Evolutionary conservation across 2,888 invertebrate genomes (phyloP), one percentile per base, ranked within the genome.

Genomic region (Torymus texanus): DNA sequence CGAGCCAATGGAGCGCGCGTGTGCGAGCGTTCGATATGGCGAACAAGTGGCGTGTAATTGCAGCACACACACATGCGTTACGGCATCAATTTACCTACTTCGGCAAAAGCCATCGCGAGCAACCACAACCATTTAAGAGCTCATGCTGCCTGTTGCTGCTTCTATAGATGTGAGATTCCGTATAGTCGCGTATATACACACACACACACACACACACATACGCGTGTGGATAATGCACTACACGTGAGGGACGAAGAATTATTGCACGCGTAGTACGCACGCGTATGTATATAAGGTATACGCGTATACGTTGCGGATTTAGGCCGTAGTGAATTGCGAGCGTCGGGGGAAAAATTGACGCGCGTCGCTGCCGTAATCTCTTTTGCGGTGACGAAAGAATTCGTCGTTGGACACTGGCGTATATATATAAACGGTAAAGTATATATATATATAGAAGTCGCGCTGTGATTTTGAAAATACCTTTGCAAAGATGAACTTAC

Each of bases 31-130:
- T 67, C 81, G 82, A 82, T 80, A 82, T 76, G 81, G 81, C 41
- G 73, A 79, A 82, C 86, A 86, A 87, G 83, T 84, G 85, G 82
- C 84, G 84, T 84, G 85, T 86, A 87, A 88, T 88, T 84, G 87
- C 85, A 83, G 82, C 84, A 83, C 56, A 51, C 21, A 10, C 58
- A 41, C 82, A 8, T 79, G 83, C 83, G 82, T 85, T 85, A 77
- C 81, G 83, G 82, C 85, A 85, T 86, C 85, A 84, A 87, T 87
- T 88, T 87, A 85, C 85, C 83, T 84, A 85, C 84, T 85, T 84
- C 66, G 85, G 51, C 61, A 50, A 50, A 53, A 5, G 16, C 51
- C 18, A 53, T 12, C 18, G 51, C 12, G 11, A 10, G 11, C 4
- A 71, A 77, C 67, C 78, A n/a, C n/a, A n/a, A n/a, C 78, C 67